A percentile compares a stretch with the other conserved stretches of the same genome.
These are phyloP conservation scores for Proterorhinus semilunaris DNA, from an alignment of 2,113 vertebrate genomes.

Conservation along the genomic window DNA sequence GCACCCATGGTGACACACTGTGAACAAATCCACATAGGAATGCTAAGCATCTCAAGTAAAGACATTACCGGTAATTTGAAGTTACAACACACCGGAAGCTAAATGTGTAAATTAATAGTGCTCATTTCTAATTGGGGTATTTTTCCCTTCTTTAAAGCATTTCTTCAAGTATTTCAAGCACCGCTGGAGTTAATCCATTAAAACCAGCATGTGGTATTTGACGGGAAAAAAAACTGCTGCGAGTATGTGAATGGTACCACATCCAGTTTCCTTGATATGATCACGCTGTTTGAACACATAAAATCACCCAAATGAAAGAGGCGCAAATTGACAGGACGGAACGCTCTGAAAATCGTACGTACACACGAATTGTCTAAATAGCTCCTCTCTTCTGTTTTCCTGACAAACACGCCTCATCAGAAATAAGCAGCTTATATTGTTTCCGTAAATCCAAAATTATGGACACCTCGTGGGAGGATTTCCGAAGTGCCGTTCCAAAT, in stretches of 20 bases:
- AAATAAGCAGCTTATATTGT: constrained; percentile 64
- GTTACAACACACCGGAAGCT: not conserved
- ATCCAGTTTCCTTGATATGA: constrained; percentile 9
- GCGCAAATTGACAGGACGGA: not conserved
- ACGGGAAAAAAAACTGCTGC: not conserved
- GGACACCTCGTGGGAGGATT: constrained; percentile 51
- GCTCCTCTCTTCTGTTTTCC: constrained; percentile 5
- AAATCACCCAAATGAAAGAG: constrained; percentile 4
- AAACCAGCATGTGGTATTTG: not conserved
- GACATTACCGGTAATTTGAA: not conserved
- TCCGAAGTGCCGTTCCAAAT: constrained; percentile 51
- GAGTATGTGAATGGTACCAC: not conserved
- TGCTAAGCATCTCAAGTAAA: no score
- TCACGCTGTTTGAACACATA: not conserved
- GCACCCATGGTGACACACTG: no score
- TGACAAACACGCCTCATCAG: constrained; percentile 21
- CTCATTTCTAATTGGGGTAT: not conserved
- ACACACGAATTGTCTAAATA: not conserved
- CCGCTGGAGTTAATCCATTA: not conserved
- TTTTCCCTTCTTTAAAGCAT: not conserved
- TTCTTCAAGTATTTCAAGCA: not conserved
- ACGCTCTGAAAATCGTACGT: not conserved
- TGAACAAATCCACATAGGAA: no score
- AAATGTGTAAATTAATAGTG: not conserved
- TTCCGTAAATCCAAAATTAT: constrained; percentile 60